phyloP scores from a whole-genome alignment of 2,888 invertebrate species.

The Drosophila melanocephala region DNA sequence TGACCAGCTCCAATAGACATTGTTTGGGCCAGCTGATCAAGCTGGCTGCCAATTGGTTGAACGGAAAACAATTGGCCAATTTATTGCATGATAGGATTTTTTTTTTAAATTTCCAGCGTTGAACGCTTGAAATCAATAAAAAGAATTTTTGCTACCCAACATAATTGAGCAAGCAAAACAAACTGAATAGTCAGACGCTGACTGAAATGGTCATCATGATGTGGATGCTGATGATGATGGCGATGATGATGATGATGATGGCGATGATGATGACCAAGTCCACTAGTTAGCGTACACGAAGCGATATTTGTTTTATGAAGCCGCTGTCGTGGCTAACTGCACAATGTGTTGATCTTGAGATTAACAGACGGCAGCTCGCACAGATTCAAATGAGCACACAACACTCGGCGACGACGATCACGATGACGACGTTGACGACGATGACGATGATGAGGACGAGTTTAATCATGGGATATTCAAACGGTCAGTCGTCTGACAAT shows the following conservation, averaged over 20 bases:
- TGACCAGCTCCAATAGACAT: constrained; percentile 38
- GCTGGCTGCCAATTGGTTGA: constrained; percentile 37
- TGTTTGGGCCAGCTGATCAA: constrained; percentile 46
- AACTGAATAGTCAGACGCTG: constrained; percentile 37
- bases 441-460: constrained; percentile 54
- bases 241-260: constrained; percentile 22
- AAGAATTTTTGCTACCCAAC: constrained; percentile 62
- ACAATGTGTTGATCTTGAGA: constrained; percentile 81
- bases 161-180: constrained; percentile 65
- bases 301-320: constrained; percentile 79
- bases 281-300: constrained; percentile 74
- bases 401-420: constrained; percentile 25
- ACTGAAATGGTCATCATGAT: constrained; percentile 15
- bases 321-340: constrained; percentile 72
- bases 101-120: constrained; percentile 46
- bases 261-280: constrained; percentile 39
- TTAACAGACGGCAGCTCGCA: constrained; percentile 73
- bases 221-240: constrained; percentile 15
- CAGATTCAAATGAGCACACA: constrained; percentile 80
- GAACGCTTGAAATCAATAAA: constrained; percentile 64
- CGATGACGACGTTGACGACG: constrained; percentile 23
- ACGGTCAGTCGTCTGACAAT: constrained; percentile 52
- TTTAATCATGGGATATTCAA: constrained; percentile 73
- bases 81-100: constrained; percentile 79
- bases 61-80: constrained; percentile 79